Conservation (phyloP, 2,888 invertebrate species). For the Liopterus haemorrhoidalis region DNA sequence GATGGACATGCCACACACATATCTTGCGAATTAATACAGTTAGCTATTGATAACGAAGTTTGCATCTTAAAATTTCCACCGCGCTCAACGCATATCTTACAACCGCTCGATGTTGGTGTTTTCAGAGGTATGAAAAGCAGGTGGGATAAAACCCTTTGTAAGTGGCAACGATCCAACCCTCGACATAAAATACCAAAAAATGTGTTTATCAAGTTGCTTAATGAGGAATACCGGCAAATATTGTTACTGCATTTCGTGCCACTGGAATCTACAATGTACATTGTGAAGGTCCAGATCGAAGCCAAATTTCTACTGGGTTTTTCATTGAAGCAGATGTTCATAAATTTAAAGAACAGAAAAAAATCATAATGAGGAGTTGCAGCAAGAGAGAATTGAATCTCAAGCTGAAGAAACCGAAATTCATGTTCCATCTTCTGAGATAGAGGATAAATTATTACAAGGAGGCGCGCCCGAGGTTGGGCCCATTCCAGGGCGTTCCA, state of each 20-base stretch:
- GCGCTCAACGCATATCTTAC: conserved; percentile 23
- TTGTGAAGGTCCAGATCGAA: conserved; percentile 5
- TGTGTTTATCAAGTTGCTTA: neutral
- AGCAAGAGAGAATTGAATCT: too few species aligned
- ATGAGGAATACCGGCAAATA: conserved; percentile 13
- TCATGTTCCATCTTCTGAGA: too few species aligned
- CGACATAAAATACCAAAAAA: too few species aligned
- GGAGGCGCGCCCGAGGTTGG: too few species aligned
- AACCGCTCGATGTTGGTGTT: conserved; percentile 25
- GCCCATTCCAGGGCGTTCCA: too few species aligned
- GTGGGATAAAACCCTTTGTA: conserved; percentile 25
- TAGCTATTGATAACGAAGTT: conserved; percentile 28
- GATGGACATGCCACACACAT: conserved; percentile 35
- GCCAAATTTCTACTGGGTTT: conserved; percentile 13
- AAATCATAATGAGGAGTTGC: too few species aligned
- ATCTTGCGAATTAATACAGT: conserved; percentile 27
- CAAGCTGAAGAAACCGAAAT: too few species aligned
- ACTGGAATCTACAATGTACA: conserved; percentile 18
- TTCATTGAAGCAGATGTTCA: too few species aligned
- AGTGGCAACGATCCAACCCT: conserved; percentile 26
- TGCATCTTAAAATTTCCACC: conserved; percentile 18
- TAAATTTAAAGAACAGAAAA: too few species aligned
- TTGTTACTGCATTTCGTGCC: conserved; percentile 12
- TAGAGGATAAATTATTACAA: too few species aligned
- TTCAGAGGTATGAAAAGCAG: conserved; percentile 21